Base-by-base conservation (phyloP, 1,140 invertebrate genomes). In the Choristoneura fumiferana region DNA sequence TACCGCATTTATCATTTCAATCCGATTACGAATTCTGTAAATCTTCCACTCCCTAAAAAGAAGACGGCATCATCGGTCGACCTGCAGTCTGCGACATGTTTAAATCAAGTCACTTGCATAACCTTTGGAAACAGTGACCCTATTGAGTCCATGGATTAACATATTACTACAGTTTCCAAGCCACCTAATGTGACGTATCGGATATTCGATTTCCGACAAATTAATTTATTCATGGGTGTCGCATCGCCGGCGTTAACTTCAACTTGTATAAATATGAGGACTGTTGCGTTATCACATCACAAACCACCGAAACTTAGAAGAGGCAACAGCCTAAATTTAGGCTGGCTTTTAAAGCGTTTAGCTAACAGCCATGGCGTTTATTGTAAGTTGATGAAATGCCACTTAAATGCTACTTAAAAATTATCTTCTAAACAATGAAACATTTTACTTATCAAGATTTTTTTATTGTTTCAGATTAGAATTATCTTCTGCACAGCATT, bases 351-450 rank as follows among this genome's bases (percentile, higher is more conserved):
- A 62, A 68, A 75, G 84, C 86, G 86, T 63, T 86, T 89, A 89
- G 85, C 85, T 89, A 87, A 78, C 67, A 89, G 85, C 84, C 85
- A 89, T 89, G 82, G 80, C 77, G 66, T 86, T 86, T 78, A 68
- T 86, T 83, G 85, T 89, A 81, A 87, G 85, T 89, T 45, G 38
- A 67, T 56, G 13, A 45, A 34, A 66, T 60, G 18, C 36, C n/a
- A 34, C 9, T 62, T 37, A 22, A 5, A n/a, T n/a, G n/a, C n/a
- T n/a, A n/a, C n/a, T n/a, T n/a, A n/a, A 37, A 54, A 37, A 34
- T 39, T 10, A 5, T 61, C 22, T 34, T 9, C 12, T 34, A 52
- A 35, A 17, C 18, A 18, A 9, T 60, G 1, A 35, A 35, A 6
- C 43, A 14, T 17, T 43, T 45, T 0, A 45, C 40, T 4, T 1